Base-by-base conservation (phyloP, 2,888 invertebrate species). In the Cantharis flavilabris region DNA sequence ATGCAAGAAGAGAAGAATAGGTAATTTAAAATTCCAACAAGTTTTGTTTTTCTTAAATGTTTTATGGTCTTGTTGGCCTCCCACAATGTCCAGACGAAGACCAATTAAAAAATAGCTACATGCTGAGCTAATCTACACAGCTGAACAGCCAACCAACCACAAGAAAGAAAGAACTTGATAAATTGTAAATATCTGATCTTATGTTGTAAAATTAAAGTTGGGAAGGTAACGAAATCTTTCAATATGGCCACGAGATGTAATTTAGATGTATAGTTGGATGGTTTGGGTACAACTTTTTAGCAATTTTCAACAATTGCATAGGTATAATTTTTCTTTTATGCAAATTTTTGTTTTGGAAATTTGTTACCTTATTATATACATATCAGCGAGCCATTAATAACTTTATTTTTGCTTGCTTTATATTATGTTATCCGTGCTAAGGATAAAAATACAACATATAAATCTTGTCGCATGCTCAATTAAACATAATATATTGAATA, bases 61-160 rank as follows among this genome's bases (percentile, higher is more conserved):
- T 74, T 73, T 76, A 76, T 76, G 70, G 72, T 49, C 70, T 72
- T 64, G 80, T 79, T 80, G 81, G 80, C 82, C 82, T 83, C 83
- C 82, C 83, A 83, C 83, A 83, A 80, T 76, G 78, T 80, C 80
- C 81, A 79, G 82, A 81, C 79, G 82, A 81, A 86, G 85, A 86
- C 87, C 87, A 87, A 87, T 87, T 87, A 87, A 87, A 87, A 87
- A 87, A 87, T 87, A 86, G 87, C 86, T 86, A 85, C 86, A 86
- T 85, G 86, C 85, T 82, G 86, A 81, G 81, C 83, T 80, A 81
- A 80, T 84, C 83, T 83, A 85, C 82, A 83, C 84, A 83, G 84
- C 84, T 85, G 84, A 83, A 79, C 81, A 78, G 79, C 79, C 83
- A 84, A 83, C 87, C 87, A 87, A 87, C 87, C 87, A 85, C 84